Percentiles rank a stretch among this genome's conserved stretches.
Conservation (phyloP, 1,140 invertebrate genomes). For the Aphidius ervi region DNA sequence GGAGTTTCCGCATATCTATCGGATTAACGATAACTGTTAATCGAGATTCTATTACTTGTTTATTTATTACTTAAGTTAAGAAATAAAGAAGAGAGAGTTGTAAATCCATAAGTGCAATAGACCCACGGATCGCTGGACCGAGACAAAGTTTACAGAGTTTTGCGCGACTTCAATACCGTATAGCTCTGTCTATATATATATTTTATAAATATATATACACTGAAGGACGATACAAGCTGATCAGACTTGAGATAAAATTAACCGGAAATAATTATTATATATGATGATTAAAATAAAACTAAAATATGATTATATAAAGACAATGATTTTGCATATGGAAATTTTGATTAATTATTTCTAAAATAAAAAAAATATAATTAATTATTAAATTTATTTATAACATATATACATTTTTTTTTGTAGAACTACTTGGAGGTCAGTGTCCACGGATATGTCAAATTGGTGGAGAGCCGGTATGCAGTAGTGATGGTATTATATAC, state of each 20-base stretch:
- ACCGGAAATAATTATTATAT: too few species aligned
- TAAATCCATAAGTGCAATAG: conserved; percentile 48
- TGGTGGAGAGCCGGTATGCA: conserved; percentile 80
- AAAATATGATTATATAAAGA: too few species aligned
- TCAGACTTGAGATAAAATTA: too few species aligned
- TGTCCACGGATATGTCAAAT: conserved; percentile 77
- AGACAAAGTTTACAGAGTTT: conserved; percentile 28
- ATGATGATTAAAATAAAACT: too few species aligned
- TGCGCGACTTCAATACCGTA: conserved; percentile 5
- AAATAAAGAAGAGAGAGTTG: conserved; percentile 24
- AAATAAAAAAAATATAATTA: too few species aligned
- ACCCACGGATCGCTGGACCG: conserved; percentile 46
- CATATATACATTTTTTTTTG: conserved; percentile 20
- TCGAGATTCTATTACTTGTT: conserved; percentile 37
- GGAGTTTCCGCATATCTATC: conserved; percentile 1
- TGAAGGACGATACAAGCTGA: too few species aligned
- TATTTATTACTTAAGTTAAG: conserved; percentile 29
- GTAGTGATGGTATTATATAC: conserved; percentile 82
- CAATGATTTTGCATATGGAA: too few species aligned
- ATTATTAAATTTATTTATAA: neutral
- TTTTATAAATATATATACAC: neutral
- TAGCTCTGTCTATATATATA: conserved; percentile 6
- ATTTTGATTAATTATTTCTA: too few species aligned
- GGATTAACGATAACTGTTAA: conserved; percentile 32
- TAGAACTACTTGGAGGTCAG: conserved; percentile 56